Evolutionary conservation across 2,797 vertebrate species (phyloP).

Genomic region (Florisuga fusca): DNA sequence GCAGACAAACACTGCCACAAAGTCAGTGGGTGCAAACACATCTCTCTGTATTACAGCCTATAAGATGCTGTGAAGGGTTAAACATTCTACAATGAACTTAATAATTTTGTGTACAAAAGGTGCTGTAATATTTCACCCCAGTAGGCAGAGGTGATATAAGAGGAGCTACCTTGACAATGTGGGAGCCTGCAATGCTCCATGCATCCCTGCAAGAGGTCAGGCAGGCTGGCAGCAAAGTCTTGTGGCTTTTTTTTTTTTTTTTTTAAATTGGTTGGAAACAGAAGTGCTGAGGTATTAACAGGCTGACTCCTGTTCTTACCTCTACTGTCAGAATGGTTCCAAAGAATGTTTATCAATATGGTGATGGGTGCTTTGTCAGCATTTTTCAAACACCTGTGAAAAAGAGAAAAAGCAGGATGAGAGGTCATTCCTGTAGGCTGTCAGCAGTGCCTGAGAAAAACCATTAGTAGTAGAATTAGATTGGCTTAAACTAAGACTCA

Average conservation of each 20-base stretch:
- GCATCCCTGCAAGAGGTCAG: background rate
- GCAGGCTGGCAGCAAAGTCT: too few species aligned
- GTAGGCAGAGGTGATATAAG: background rate
- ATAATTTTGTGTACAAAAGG: background rate
- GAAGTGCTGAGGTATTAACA: too few species aligned
- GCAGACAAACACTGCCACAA: rapidly evolving
- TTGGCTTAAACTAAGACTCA: background rate
- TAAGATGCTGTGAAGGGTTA: background rate
- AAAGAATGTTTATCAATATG: too few species aligned
- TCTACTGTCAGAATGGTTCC: too few species aligned
- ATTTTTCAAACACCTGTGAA: too few species aligned
- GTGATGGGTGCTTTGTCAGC: too few species aligned
- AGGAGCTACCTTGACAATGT: background rate
- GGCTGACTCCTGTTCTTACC: too few species aligned
- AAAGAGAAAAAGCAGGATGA: background rate
- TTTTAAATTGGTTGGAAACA: too few species aligned
- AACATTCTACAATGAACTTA: background rate
- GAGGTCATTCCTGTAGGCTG: background rate
- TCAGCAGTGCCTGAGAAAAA: background rate
- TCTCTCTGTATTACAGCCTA: rapidly evolving
- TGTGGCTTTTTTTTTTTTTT: too few species aligned
- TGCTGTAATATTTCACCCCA: background rate
- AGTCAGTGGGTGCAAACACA: background rate
- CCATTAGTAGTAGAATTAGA: background rate
- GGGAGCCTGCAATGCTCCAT: background rate